Evolutionary conservation across 2,113 vertebrate species (phyloP).

Genomic region (Oceanodroma tethys): DNA sequence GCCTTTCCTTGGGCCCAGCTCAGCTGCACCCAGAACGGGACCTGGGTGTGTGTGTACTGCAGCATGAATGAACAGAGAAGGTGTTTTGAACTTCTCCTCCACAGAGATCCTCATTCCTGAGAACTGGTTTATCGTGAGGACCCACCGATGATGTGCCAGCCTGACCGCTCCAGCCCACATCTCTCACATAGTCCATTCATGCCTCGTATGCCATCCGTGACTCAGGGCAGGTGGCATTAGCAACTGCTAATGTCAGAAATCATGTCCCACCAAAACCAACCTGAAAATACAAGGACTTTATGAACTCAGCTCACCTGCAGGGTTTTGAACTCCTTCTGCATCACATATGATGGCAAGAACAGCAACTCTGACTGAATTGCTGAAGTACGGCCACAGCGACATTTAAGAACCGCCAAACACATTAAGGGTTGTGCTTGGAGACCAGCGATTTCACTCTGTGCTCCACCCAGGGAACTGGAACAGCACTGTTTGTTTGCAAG

Average conservation of each 20-base stretch:
- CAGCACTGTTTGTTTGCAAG: conserved; percentile 38
- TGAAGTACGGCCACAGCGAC: background rate
- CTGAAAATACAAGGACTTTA: background rate
- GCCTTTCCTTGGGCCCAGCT: background rate
- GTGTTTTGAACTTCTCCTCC: background rate
- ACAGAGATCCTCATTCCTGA: background rate
- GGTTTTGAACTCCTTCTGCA: background rate
- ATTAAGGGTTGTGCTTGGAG: background rate
- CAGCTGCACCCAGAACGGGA: background rate
- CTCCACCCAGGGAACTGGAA: conserved; percentile 53
- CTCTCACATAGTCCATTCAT: background rate
- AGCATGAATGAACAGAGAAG: background rate
- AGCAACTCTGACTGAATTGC: background rate
- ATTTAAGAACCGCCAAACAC: background rate
- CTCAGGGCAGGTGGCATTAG: background rate
- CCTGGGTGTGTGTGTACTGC: background rate
- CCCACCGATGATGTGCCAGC: background rate
- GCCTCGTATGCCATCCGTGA: background rate
- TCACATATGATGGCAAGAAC: background rate
- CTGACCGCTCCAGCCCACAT: background rate
- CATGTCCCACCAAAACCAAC: background rate
- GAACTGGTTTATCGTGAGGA: background rate
- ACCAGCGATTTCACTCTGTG: background rate
- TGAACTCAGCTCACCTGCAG: background rate
- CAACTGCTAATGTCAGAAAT: background rate